Base-by-base conservation (phyloP, 2,888 invertebrate genomes). In the Cepaea hortensis region DNA sequence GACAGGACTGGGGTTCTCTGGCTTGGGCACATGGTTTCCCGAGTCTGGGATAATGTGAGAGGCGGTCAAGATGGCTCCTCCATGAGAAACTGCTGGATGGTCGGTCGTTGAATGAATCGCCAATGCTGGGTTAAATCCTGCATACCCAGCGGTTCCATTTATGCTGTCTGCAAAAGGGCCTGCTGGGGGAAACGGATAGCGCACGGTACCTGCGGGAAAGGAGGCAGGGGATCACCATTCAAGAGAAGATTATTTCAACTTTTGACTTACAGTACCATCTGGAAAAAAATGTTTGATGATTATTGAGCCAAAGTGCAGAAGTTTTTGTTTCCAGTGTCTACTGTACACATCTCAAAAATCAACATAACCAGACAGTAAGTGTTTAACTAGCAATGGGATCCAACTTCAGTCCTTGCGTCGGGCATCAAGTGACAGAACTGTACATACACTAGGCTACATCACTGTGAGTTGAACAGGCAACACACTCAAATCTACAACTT, bases 81-180 rank as follows among this genome's bases (percentile, higher is more conserved):
- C 87, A 76, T 87, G 87, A 55, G 87, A 87, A n/a, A 91, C 90
- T 9, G 91, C 92, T 85, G 92, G 93, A 73, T 91, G 90, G 84
- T 93, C 93, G 65, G 93, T 92, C 84, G 93, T 93, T 15, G 93
- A 93, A 88, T 93, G 93, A 15, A 93, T 92, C 35, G 92, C 77
- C n/a, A 91, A 90, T 35, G 91, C 91, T 61, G 91, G 90, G 84
- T 91, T 91, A 89, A 91, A 91, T 84, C 91, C 91, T 84, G 91
- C 90, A 77, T 91, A 92, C 35, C 91, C 91, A 55, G 91, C 90
- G 61, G 91, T 90, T 85, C 93, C 93, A 87, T 93, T 93, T 91
- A 93, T 91, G 73, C 90, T 91, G 85, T 93, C 92, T 75, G 92
- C 91, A 88, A 91, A 92, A 55, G 87, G 84, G 79, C 87, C 90